These are phyloP conservation scores for Tetramorium bicarinatum DNA, from an alignment of 2,888 invertebrate genomes.

Conservation along the genomic window DNA sequence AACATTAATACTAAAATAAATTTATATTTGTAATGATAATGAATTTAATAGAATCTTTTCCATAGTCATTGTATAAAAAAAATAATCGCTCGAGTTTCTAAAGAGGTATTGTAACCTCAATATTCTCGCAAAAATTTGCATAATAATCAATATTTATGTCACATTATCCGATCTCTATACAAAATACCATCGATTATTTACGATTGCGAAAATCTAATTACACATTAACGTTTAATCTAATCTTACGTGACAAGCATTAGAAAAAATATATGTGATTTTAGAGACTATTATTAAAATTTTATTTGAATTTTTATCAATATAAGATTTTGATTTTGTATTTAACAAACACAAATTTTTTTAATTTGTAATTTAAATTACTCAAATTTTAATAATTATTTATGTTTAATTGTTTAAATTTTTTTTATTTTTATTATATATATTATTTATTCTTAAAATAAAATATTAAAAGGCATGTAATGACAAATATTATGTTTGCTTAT, in stretches of 20 bases:
- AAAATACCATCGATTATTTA: not conserved
- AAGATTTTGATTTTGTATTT: not conserved
- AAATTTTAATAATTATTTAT: not conserved
- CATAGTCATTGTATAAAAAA: not conserved
- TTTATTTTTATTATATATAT: not conserved
- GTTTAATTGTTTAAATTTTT: not conserved
- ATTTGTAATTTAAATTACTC: not conserved
- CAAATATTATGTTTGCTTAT: not conserved
- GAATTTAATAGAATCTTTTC: not conserved
- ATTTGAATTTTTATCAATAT: not conserved
- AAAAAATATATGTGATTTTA: not conserved
- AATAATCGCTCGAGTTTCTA: constrained; percentile 16
- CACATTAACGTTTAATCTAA: not conserved
- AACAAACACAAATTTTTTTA: not conserved
- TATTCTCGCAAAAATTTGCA: not conserved
- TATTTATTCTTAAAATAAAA: not conserved
- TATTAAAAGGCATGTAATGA: not conserved
- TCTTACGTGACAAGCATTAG: not conserved
- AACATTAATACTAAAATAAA: not conserved
- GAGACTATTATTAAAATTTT: not conserved
- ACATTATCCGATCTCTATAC: not conserved
- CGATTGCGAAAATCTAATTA: not conserved
- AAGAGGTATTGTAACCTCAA: constrained; percentile 1
- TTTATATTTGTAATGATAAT: not conserved
- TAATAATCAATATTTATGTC: constrained; percentile 39